phyloP scores from a whole-genome alignment of 2,888 invertebrate genomes.

The Acleris sparsana region DNA sequence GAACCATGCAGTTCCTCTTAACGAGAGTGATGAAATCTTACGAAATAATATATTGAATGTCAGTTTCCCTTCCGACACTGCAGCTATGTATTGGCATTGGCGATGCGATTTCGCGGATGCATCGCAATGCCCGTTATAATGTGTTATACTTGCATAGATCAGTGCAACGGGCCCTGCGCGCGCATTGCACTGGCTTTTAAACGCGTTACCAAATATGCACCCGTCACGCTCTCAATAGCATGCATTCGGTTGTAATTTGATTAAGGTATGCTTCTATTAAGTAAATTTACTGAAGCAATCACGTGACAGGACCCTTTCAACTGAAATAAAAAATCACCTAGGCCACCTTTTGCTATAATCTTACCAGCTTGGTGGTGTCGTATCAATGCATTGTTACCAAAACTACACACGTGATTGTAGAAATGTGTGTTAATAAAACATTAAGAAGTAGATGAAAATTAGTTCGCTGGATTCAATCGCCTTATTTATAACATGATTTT shows the following conservation, averaged over 20 bases:
- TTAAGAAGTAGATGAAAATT: no score
- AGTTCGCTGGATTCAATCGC: no score
- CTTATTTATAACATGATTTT: no score
- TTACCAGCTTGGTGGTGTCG: no score
- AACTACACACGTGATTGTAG: no score
- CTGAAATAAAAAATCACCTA: no score
- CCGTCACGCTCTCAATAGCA: constrained; percentile 64
- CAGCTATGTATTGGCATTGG: constrained; percentile 51
- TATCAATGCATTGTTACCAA: no score
- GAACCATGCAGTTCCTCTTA: no score
- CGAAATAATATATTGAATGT: constrained; percentile 1
- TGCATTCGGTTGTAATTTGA: constrained; percentile 37
- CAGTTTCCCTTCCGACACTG: constrained; percentile 29
- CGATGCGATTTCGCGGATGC: constrained; percentile 59
- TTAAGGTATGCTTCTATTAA: constrained; percentile 20
- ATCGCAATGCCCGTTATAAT: constrained; percentile 47
- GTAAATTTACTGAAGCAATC: constrained; percentile 1
- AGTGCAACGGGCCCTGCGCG: constrained; percentile 36
- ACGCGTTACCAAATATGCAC: constrained; percentile 53
- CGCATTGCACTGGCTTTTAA: constrained; percentile 40
- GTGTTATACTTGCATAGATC: constrained; percentile 38
- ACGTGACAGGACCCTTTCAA: not conserved
- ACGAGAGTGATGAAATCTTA: not conserved
- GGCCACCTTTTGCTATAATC: no score
- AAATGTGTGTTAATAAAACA: no score